These are phyloP conservation scores for Drosophila formosana DNA, from an alignment of 2,888 invertebrate genomes.

Conservation along the genomic window DNA sequence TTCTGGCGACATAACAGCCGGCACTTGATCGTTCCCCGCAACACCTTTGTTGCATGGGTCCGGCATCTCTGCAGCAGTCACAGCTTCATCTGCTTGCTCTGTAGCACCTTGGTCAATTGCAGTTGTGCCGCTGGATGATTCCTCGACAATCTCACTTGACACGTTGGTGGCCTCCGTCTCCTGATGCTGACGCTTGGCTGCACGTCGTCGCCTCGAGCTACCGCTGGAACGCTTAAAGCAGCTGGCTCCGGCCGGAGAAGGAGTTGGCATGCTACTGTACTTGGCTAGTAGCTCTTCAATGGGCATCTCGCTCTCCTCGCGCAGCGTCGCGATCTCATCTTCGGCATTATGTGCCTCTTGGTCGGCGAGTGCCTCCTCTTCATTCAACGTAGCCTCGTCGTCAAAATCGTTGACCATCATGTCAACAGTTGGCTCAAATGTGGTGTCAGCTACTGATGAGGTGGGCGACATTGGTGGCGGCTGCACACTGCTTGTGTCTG, in stretches of 20 bases:
- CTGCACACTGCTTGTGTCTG: slow-evolving; percentile 36
- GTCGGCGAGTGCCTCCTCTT: slow-evolving; percentile 97
- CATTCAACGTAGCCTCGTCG: slow-evolving; percentile 97
- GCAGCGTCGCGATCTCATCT: slow-evolving; percentile 94
- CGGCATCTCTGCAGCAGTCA: background rate
- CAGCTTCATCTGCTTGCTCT: background rate
- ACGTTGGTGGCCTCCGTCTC: slow-evolving; percentile 14
- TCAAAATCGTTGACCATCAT: slow-evolving; percentile 99
- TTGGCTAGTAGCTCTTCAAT: slow-evolving; percentile 95
- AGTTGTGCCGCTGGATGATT: too few relatives aligned
- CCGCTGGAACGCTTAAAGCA: slow-evolving; percentile 45
- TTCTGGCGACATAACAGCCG: slow-evolving; percentile 30
- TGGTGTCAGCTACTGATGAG: slow-evolving; percentile 84
- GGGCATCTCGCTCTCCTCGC: slow-evolving; percentile 98
- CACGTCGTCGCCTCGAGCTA: slow-evolving; percentile 50
- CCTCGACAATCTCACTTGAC: background rate
- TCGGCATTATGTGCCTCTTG: slow-evolving; percentile 93
- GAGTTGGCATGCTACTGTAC: slow-evolving; percentile 89
- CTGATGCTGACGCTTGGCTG: slow-evolving; percentile 43
- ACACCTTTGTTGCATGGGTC: background rate
- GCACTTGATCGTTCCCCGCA: slow-evolving; percentile 23
- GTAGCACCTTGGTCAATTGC: background rate
- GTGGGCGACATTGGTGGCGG: slow-evolving; percentile 76
- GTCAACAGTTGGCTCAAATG: slow-evolving; percentile 97
- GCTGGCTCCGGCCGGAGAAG: slow-evolving; percentile 8